Conservation (phyloP, 2,888 invertebrate genomes). For the Anorthoa munda region DNA sequence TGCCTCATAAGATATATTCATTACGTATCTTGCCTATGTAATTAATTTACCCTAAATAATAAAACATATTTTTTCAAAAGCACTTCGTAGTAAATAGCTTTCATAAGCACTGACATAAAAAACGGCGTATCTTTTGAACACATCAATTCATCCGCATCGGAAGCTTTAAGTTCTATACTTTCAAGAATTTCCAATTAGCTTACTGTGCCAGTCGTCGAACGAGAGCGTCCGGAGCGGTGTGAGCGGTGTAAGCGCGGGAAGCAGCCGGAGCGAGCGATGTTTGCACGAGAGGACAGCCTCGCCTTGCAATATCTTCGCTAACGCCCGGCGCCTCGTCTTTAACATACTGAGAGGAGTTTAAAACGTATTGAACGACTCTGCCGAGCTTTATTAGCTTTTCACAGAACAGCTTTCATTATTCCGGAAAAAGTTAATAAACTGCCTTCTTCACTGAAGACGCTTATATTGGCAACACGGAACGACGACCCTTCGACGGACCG, state of each 20-base stretch:
- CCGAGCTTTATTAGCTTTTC: conserved; percentile 42
- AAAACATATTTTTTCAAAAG: not conserved
- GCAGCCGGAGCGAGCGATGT: conserved; percentile 29
- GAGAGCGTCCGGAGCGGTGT: not conserved
- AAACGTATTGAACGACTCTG: conserved; percentile 39
- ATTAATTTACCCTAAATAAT: too few relatives aligned
- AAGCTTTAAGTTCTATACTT: conserved; percentile 34
- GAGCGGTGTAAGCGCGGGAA: conserved; percentile 5
- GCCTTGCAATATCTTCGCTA: conserved; percentile 50
- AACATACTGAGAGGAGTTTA: conserved; percentile 45
- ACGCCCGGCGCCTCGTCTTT: conserved; percentile 27
- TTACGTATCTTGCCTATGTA: too few relatives aligned
- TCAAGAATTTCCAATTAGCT: conserved; percentile 55
- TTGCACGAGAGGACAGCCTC: conserved; percentile 51
- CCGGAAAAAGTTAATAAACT: conserved; percentile 10
- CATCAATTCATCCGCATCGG: conserved; percentile 15
- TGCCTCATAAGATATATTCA: too few relatives aligned
- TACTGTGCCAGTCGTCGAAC: conserved; percentile 12
- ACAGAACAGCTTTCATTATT: conserved; percentile 16
- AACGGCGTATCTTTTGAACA: not conserved
- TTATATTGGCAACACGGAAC: not conserved
- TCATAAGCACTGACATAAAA: not conserved
- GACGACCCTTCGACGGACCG: too few relatives aligned
- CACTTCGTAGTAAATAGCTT: not conserved
- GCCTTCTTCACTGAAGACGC: not conserved